These are phyloP conservation scores for Sarcophaga rosellei DNA, from an alignment of 2,888 invertebrate genomes.

Conservation along the genomic window DNA sequence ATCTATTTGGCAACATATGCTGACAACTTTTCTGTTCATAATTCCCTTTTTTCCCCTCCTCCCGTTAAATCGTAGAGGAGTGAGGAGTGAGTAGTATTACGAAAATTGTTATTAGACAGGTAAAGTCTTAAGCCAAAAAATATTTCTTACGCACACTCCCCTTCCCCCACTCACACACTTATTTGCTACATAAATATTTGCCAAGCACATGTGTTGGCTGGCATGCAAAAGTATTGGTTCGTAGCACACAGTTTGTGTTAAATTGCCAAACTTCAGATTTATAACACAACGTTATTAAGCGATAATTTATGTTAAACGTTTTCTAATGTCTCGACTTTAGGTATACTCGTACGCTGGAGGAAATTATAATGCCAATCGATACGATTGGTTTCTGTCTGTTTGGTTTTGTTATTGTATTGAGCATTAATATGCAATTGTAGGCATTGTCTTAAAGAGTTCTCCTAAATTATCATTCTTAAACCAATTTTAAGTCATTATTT, in stretches of 20 bases:
- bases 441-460: too few relatives aligned
- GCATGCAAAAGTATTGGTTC: conserved; percentile 3
- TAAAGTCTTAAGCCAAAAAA: conserved; percentile 12
- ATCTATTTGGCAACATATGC: conserved; percentile 58
- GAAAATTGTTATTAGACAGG: conserved; percentile 55
- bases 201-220: background rate
- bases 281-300: conserved; percentile 40
- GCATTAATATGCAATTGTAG: too few relatives aligned
- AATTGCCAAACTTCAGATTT: conserved; percentile 61
- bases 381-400: too few relatives aligned
- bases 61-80: background rate
- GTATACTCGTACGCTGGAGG: too few relatives aligned
- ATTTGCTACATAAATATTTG: background rate
- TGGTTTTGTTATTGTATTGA: too few relatives aligned
- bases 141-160: background rate
- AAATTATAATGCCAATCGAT: too few relatives aligned
- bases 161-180: background rate
- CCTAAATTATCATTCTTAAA: too few relatives aligned
- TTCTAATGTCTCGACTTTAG: conserved; percentile 36
- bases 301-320: conserved; percentile 58
- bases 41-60: background rate
- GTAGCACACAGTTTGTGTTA: conserved; percentile 17
- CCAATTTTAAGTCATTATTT: too few relatives aligned
- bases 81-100: background rate
- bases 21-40: conserved; percentile 26